Evolutionary conservation across 2,113 vertebrate species (phyloP), one percentile per base, ranked within the genome.

Genomic region (Turdus rufiventris): DNA sequence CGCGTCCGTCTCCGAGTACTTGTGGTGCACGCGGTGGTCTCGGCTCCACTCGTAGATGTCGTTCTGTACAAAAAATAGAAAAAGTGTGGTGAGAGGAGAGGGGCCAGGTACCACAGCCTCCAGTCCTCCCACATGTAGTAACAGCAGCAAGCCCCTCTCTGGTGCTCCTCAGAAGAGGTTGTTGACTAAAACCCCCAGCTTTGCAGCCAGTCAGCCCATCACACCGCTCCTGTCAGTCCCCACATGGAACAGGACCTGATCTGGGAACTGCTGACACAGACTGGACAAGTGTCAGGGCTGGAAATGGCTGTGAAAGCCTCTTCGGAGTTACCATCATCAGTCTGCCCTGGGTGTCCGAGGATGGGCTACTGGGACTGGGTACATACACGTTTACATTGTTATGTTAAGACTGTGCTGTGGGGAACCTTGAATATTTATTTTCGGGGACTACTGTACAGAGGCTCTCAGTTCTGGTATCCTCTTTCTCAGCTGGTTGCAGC

Each of bases 1-100:
- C 0, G 97, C 97, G 0, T 98, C 97, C 0, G 98, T 98, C 96
- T 98, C 98, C 0, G 98, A 98, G 97, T 98, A 98, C 96, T 98
- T 98, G 97, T 98, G 98, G 88, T 98, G 98, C 89, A 98, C 97
- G 1, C 97, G 96, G 82, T 98, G 98, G 63, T 98, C 98, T 8
- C 98, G 92, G 68, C 94, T 94, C 98, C 98, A 98, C 92, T 98
- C 97, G 0, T 98, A 98, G 88, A 98, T 98, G 74, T 98, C 97
- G 0, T 98, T 98, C 98, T 98, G 96, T 68, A 86, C 40, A 36
- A 24, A 85, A 38, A 71, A 14, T 10, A 36, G 0, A 48, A 26
- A 15, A 14, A 1, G 31, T 1, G 4, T 56, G 31, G 13, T 61
- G 70, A 91, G 58, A 53, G 40, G 17, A 58, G 10, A 78, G 51